These are phyloP conservation scores for Thymelicus lineola DNA, from an alignment of 2,888 invertebrate species.

Conservation along the genomic window DNA sequence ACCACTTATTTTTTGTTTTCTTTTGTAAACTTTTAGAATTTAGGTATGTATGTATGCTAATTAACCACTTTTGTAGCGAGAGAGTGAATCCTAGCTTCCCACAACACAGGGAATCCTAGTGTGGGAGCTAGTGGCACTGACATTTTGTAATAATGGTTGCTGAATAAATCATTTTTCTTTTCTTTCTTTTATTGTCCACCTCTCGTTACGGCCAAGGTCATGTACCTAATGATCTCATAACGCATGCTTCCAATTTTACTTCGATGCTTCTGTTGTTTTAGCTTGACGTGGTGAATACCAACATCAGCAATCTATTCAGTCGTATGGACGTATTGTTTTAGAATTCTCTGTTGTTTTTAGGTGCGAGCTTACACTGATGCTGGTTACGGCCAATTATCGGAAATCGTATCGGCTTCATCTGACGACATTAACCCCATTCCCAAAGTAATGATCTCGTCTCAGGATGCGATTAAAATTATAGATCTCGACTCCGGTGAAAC, in stretches of 20 bases:
- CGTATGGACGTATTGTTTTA: no score
- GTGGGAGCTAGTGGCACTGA: no score
- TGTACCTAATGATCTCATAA: background rate
- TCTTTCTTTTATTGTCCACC: background rate
- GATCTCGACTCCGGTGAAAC: conserved; percentile 90
- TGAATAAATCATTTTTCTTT: no score
- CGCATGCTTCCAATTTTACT: background rate
- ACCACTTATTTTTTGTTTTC: background rate
- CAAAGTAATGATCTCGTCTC: conserved; percentile 89
- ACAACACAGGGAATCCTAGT: no score
- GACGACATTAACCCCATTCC: conserved; percentile 92
- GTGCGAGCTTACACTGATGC: conserved; percentile 92
- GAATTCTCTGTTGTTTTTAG: conserved; percentile 61
- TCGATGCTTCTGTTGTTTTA: background rate
- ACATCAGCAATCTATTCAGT: no score
- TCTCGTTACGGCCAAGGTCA: background rate
- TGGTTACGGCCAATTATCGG: conserved; percentile 90
- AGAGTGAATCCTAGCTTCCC: no score
- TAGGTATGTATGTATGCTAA: no score
- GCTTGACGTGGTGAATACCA: no score
- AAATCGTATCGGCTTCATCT: conserved; percentile 85
- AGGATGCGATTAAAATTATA: conserved; percentile 89
- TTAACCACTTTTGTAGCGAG: no score
- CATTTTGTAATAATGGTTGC: no score
- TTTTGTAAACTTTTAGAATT: no score